Conservation (phyloP, 2,888 invertebrate species). For the Hesperia comma region DNA sequence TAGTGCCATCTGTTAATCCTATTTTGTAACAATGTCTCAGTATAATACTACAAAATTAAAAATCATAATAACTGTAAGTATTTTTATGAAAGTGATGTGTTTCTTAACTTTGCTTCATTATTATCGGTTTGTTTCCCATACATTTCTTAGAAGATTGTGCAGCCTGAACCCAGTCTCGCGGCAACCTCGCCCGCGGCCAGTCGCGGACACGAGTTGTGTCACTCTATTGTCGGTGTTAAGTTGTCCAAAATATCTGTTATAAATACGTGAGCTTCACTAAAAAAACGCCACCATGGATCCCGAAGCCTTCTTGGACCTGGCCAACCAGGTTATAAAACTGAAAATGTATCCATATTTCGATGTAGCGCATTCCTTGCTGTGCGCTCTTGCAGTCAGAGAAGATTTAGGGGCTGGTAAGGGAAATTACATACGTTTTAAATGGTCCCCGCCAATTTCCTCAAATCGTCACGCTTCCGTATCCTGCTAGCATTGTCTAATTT, state of each 20-base stretch:
- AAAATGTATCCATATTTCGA: constrained; percentile 99
- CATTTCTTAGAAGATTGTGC: too few relatives aligned
- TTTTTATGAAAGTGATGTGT: too few relatives aligned
- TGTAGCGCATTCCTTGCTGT: constrained; percentile 97
- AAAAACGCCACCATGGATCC: constrained; percentile 91
- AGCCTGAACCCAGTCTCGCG: constrained; percentile 83
- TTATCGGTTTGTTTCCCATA: too few relatives aligned
- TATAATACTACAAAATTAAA: too few relatives aligned
- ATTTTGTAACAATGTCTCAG: too few relatives aligned
- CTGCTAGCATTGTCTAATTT: constrained; percentile 47
- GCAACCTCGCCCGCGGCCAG: constrained; percentile 76
- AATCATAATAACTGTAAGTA: too few relatives aligned
- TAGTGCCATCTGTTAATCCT: too few relatives aligned
- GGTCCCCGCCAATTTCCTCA: constrained; percentile 52
- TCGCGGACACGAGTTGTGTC: constrained; percentile 70
- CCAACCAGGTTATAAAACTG: constrained; percentile 98
- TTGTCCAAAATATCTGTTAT: constrained; percentile 61
- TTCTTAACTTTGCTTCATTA: too few relatives aligned
- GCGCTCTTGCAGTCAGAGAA: constrained; percentile 97
- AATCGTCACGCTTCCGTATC: constrained; percentile 55
- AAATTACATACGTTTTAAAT: constrained; percentile 54
- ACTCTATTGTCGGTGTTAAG: constrained; percentile 79
- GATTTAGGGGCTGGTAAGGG: constrained; percentile 95
- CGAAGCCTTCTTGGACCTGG: constrained; percentile 98
- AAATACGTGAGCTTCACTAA: constrained; percentile 49